Evolutionary conservation across 2,888 invertebrate species (phyloP), one percentile per base, ranked within the genome.

Genomic region (Mactromeris polynyma): DNA sequence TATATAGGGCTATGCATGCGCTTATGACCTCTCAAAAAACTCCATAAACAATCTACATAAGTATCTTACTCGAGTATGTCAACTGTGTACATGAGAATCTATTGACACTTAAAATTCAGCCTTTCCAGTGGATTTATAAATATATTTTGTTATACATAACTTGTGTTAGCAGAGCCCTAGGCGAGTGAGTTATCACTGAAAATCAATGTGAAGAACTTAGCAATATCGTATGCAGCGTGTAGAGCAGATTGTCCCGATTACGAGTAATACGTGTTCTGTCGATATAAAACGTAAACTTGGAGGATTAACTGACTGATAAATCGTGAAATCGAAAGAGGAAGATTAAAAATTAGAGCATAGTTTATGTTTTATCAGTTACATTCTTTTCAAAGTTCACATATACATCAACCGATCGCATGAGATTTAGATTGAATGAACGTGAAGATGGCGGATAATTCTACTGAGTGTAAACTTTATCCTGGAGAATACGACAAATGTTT

Each of bases 401-500:
- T 9, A 9, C 51, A 19, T 51, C 11, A 21, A 54, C 17, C 1
- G n/a, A 1, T 6, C 54, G 21, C 17, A 6, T 54, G 54, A 54
- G 40, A 40, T 40, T 7, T 54, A 54, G 19, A n/a, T 21, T 6
- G 21, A 2, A 21, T 21, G 2, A 4, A 54, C 6, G 21, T 21
- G 21, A 69, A 31, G 31, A 69, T 69, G 69, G 69, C 31, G 31
- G 31, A 69, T 69, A 69, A 69, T 33, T 9, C 11, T 31, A 69
- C 69, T 0, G 31, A 14, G 11, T 88, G 88, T 51, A 31, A 54
- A 9, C 51, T 81, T 14, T 81, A 81, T 38, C 54, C 73, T 6
- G 78, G 69, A 17, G 73, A 85, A 17, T 3, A 64, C 11, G 51
- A 38, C 1, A 42, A 81, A 26, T 88, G 88, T 77, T n/a, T 1